Evolutionary conservation across 2,888 invertebrate genomes (phyloP).

Genomic region (Tolmerus cingulatus): DNA sequence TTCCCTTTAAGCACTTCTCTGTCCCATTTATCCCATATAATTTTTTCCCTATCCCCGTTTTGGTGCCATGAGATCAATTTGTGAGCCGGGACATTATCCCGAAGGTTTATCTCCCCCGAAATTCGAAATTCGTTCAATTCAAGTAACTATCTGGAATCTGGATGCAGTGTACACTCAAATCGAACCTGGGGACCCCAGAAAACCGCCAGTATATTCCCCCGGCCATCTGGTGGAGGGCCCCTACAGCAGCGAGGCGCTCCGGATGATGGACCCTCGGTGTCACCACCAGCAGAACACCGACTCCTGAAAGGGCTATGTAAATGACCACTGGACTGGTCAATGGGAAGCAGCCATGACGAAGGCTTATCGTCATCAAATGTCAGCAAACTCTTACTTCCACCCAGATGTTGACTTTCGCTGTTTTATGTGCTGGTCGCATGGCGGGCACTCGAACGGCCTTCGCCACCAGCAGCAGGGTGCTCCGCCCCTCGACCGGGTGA

Average conservation of each 20-base stretch:
- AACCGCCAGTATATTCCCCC: not conserved
- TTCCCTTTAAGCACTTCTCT: not conserved
- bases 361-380: conserved; percentile 49
- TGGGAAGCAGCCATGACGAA: conserved; percentile 45
- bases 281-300: conserved; percentile 42
- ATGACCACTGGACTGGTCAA: conserved; percentile 45
- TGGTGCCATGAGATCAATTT: not conserved
- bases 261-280: conserved; percentile 47
- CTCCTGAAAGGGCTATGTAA: conserved; percentile 41
- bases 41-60: not conserved
- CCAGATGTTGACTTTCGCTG: conserved; percentile 33
- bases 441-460: not conserved
- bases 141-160: conserved; percentile 6
- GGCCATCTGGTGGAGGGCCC: not conserved
- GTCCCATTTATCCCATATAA: not conserved
- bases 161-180: conserved; percentile 14
- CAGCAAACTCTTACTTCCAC: conserved; percentile 39
- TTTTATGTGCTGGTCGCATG: not conserved
- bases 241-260: conserved; percentile 1
- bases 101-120: not conserved
- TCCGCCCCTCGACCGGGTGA: not conserved
- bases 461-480: not conserved
- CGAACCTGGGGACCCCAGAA: not conserved
- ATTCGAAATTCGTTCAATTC: not conserved
- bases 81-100: not conserved